Evolutionary conservation across 2,888 invertebrate species (phyloP).

Genomic region (Meandrusa payeni): DNA sequence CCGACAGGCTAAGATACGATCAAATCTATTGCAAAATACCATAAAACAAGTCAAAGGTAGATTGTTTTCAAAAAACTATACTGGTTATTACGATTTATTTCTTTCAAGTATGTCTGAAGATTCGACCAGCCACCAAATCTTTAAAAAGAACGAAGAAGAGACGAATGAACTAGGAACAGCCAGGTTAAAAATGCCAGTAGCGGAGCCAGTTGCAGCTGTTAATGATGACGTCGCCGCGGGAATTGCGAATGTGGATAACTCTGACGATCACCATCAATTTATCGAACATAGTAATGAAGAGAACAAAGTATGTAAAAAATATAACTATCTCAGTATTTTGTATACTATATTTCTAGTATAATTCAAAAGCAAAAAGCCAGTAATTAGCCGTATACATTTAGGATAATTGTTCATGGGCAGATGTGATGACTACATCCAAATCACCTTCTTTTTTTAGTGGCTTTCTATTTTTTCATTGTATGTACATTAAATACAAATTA

Average conservation of each 20-base stretch:
- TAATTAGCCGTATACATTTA: no score
- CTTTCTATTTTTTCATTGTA: no score
- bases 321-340: no score
- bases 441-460: no score
- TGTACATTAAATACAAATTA: no score
- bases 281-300: conserved; percentile 47
- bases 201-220: conserved; percentile 30
- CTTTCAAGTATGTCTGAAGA: conserved; percentile 68
- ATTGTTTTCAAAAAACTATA: neutral
- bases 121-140: conserved; percentile 50
- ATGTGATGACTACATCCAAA: no score
- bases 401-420: no score
- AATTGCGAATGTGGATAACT: conserved; percentile 29
- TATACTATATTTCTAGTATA: no score
- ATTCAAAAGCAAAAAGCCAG: no score
- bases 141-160: conserved; percentile 63
- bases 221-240: conserved; percentile 35
- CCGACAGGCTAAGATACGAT: conserved; percentile 4
- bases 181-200: conserved; percentile 36
- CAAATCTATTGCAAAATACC: neutral
- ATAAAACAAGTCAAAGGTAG: conserved; percentile 4
- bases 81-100: conserved; percentile 24
- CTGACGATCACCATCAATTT: conserved; percentile 52
- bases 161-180: conserved; percentile 45
- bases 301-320: conserved; percentile 49